A percentile compares a stretch with the other conserved stretches of the same genome.
phyloP scores from a whole-genome alignment of 2,113 vertebrate species.

The Cyanoramphus novaezelandiae region DNA sequence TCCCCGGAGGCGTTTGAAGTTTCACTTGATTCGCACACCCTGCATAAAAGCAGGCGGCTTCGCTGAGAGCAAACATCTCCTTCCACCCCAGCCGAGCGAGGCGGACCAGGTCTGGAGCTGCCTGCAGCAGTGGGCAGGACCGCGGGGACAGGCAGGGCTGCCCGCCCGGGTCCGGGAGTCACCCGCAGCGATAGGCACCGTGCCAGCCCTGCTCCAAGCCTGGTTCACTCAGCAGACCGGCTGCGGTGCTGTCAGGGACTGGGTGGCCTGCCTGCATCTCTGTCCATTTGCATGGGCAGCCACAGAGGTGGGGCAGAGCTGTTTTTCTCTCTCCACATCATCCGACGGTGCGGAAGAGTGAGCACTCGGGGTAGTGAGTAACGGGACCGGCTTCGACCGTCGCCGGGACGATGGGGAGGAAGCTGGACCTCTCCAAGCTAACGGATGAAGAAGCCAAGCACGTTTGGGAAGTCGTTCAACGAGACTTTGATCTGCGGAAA shows the following conservation, averaged over 20 bases:
- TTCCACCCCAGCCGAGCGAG: neutral
- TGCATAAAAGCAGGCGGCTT: neutral
- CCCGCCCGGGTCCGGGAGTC: neutral
- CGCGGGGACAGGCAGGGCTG: neutral
- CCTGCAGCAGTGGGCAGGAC: neutral
- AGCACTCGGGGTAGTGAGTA: neutral
- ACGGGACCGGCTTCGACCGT: neutral
- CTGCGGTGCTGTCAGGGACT: neutral
- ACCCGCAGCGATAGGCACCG: neutral
- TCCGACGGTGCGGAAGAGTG: neutral
- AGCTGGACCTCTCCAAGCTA: slow-evolving; percentile 91
- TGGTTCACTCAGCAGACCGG: neutral
- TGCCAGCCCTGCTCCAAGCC: neutral
- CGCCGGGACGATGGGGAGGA: slow-evolving; percentile 79
- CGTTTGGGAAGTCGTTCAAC: slow-evolving; percentile 90
- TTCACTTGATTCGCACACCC: neutral
- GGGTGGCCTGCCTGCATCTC: neutral
- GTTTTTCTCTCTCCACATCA: neutral
- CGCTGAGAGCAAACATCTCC: neutral
- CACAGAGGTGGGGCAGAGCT: slow-evolving; percentile 2
- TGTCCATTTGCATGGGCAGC: neutral
- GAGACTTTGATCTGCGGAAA: slow-evolving; percentile 90
- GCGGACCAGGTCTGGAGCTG: neutral
- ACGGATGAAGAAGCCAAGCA: slow-evolving; percentile 93
- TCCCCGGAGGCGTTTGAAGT: neutral